Evolutionary conservation across 53 echinoderm and acorn worm species (phyloP).

Genomic region (Astropecten irregularis): DNA sequence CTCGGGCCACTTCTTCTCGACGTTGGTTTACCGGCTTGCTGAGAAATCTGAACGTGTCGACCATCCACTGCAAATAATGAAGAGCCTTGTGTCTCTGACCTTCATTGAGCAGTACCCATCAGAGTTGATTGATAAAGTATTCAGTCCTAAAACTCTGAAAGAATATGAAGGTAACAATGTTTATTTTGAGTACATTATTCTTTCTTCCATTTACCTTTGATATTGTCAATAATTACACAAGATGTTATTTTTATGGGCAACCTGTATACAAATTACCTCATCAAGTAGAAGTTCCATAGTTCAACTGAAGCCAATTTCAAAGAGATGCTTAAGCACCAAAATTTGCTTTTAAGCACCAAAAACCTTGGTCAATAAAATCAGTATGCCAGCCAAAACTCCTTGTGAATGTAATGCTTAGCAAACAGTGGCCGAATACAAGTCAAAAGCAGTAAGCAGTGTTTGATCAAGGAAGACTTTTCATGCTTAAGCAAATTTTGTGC

Average conservation of each 20-base stretch:
- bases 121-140: conserved; percentile 60
- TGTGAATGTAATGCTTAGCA: too few relatives aligned
- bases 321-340: too few relatives aligned
- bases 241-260: not conserved
- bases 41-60: not conserved
- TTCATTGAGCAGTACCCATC: conserved; percentile 72
- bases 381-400: too few relatives aligned
- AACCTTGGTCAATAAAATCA: too few relatives aligned
- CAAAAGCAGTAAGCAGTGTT: too few relatives aligned
- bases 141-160: conserved; percentile 56
- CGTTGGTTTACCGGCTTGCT: conserved; percentile 31
- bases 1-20: conserved; percentile 50
- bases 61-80: conserved; percentile 50
- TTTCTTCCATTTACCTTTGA: not conserved
- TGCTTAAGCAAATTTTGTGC: too few relatives aligned
- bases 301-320: too few relatives aligned
- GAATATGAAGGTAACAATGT: conserved; percentile 58
- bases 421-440: too few relatives aligned
- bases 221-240: not conserved
- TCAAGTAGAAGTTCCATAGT: too few relatives aligned
- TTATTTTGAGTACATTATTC: not conserved
- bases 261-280: too few relatives aligned
- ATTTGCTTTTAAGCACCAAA: too few relatives aligned
- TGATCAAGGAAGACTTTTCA: too few relatives aligned
- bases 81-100: conserved; percentile 73